Evolutionary conservation across 2,113 vertebrate species (phyloP).

Genomic region (Arvicanthis niloticus): DNA sequence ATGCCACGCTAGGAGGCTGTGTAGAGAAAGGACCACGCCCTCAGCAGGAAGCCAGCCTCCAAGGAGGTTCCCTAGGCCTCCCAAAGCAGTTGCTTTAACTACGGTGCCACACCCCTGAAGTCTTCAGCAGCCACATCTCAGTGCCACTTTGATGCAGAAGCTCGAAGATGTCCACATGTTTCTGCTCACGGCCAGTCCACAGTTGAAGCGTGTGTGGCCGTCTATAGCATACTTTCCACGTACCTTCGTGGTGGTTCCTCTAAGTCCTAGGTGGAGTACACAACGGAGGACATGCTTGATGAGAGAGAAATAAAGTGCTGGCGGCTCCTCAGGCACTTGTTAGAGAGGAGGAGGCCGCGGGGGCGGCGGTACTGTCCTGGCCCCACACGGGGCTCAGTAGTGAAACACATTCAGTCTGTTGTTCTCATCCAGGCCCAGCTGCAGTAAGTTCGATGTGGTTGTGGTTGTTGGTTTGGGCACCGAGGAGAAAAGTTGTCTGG

Average conservation of each 20-base stretch:
- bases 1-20: not conserved
- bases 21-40: not conserved
- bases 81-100: not conserved
- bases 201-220: not conserved
- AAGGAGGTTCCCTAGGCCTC: not conserved
- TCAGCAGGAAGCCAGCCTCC: rapidly evolving
- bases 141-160: not conserved
- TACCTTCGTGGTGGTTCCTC: not conserved
- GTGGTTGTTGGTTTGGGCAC: constrained; percentile 77
- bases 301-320: not conserved
- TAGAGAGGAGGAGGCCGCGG: not conserved
- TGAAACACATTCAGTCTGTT: constrained; percentile 92
- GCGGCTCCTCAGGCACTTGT: not conserved
- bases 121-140: not conserved
- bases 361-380: no score
- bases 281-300: not conserved
- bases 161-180: not conserved
- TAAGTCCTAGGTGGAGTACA: not conserved
- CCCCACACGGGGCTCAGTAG: constrained; percentile 84
- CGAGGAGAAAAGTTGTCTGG: constrained; percentile 89
- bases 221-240: not conserved
- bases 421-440: constrained; percentile 93
- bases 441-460: constrained; percentile 85
- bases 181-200: rapidly evolving
- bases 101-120: not conserved